A percentile compares a stretch with the other conserved stretches of the same genome.
phyloP scores from a whole-genome alignment of 2,113 vertebrate species.

The Setophaga coronata region DNA sequence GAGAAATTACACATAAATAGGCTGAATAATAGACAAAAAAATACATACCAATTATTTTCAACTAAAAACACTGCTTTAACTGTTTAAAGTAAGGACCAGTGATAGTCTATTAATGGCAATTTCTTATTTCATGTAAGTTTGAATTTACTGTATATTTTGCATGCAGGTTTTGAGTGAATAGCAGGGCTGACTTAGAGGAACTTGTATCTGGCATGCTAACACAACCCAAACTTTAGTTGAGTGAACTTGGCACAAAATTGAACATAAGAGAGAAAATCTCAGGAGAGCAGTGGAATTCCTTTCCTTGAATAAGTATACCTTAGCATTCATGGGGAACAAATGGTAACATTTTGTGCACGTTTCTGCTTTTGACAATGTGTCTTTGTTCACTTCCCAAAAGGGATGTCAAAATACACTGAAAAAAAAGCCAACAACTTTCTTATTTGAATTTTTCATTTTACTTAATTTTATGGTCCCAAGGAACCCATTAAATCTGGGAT shows the following conservation, averaged over 20 bases:
- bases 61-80: not conserved
- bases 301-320: conserved; percentile 70
- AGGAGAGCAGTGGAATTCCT: conserved; percentile 73
- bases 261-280: conserved; percentile 67
- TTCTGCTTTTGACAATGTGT: conserved; percentile 67
- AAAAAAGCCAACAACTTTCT: conserved; percentile 30
- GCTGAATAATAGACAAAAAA: not conserved
- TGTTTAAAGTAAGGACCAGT: not conserved
- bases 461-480: conserved; percentile 16
- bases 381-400: conserved; percentile 73
- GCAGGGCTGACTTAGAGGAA: not conserved
- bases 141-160: not conserved
- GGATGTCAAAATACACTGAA: conserved; percentile 69
- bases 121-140: not conserved
- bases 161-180: conserved; percentile 23
- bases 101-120: not conserved
- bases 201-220: conserved; percentile 8
- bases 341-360: conserved; percentile 73
- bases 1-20: not conserved
- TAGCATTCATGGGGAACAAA: conserved; percentile 66
- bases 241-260: conserved; percentile 58
- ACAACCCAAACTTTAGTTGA: not conserved
- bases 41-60: not conserved
- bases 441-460: conserved; percentile 43
- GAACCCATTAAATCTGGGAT: conserved; percentile 23